These are phyloP conservation scores for Ericerus pela DNA, from an alignment of 1,140 invertebrate genomes.

Conservation along the genomic window DNA sequence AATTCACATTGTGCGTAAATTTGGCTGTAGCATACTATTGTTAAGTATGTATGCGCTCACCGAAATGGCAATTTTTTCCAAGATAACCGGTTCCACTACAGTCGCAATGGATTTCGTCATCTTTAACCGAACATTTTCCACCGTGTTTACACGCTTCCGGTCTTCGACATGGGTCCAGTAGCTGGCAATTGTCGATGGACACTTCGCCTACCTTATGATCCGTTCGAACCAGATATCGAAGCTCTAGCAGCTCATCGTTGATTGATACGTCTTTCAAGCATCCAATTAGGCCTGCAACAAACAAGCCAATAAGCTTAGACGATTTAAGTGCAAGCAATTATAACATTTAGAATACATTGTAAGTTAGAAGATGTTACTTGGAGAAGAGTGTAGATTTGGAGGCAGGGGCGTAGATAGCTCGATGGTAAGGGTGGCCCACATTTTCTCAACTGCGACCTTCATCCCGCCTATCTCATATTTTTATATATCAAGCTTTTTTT, in stretches of 20 bases:
- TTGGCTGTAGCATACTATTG: no score
- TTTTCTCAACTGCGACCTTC: no score
- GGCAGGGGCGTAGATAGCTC: no score
- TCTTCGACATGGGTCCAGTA: conserved; percentile 73
- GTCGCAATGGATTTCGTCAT: conserved; percentile 73
- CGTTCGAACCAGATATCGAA: conserved; percentile 64
- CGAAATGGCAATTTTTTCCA: conserved; percentile 86
- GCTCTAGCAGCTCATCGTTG: conserved; percentile 55
- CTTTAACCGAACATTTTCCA: conserved; percentile 73
- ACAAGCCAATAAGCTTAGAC: no score
- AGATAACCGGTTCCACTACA: conserved; percentile 72
- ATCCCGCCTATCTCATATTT: no score
- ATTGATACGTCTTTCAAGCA: conserved; percentile 78
- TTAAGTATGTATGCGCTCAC: conserved; percentile 32
- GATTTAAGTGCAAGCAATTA: no score
- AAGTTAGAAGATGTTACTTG: no score
- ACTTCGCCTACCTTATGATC: conserved; percentile 59
- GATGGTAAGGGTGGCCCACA: no score
- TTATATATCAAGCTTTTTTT: no score
- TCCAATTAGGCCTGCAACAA: conserved; percentile 59
- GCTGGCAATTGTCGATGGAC: conserved; percentile 76
- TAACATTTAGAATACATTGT: no score
- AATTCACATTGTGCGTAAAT: no score
- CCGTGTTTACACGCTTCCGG: conserved; percentile 83
- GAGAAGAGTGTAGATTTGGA: no score